These are phyloP conservation scores for Phaedon cochleariae DNA, from an alignment of 2,888 invertebrate genomes.

Conservation along the genomic window DNA sequence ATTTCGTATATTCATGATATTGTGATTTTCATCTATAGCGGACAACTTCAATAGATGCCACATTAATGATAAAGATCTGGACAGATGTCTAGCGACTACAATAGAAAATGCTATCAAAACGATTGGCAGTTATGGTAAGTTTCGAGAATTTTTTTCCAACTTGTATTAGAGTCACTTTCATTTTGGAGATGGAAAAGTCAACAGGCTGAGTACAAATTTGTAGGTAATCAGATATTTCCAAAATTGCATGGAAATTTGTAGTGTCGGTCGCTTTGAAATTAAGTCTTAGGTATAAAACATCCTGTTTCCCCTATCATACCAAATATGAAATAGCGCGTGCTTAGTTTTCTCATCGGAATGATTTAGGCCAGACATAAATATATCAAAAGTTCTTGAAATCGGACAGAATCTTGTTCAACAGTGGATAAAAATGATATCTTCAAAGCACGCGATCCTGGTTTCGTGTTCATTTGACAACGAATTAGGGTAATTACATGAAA, in stretches of 20 bases:
- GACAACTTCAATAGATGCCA: slow-evolving; percentile 8
- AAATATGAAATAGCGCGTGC: background rate
- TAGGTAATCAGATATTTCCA: too few species aligned
- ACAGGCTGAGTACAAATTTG: too few species aligned
- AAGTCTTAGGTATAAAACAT: too few species aligned
- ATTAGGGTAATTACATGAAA: slow-evolving; percentile 21
- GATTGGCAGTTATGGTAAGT: background rate
- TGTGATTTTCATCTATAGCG: background rate
- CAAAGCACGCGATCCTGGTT: background rate
- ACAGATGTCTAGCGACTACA: slow-evolving; percentile 22
- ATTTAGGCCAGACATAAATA: background rate
- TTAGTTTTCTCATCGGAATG: background rate
- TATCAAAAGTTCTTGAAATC: background rate
- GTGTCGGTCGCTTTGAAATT: too few species aligned
- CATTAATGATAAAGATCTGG: slow-evolving; percentile 14
- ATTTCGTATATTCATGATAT: too few species aligned
- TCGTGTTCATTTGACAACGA: background rate
- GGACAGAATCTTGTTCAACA: background rate
- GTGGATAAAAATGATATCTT: background rate
- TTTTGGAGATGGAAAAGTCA: too few species aligned
- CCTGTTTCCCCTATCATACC: background rate
- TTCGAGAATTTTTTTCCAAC: too few species aligned
- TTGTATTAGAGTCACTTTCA: too few species aligned
- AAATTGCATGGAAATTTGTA: too few species aligned
- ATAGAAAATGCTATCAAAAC: slow-evolving; percentile 24